Base-by-base conservation (phyloP, 2,797 vertebrate genomes). In the Botia kubotai region DNA sequence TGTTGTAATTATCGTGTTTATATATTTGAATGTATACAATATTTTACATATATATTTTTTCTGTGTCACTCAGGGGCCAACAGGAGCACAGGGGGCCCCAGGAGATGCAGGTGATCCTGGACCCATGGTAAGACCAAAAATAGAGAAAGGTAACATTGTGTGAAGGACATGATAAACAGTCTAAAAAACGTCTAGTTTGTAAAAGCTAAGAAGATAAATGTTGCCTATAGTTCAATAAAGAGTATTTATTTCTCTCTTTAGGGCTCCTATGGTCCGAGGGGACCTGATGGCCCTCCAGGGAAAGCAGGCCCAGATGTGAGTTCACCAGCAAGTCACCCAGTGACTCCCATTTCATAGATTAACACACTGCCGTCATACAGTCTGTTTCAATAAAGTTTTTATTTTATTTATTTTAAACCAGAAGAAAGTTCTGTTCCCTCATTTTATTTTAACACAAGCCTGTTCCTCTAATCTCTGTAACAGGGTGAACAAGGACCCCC, bases 231-330 rank as follows among this genome's bases (percentile, higher is more conserved):
- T 52, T 8, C 80, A 75, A 7, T 72, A 23, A 78, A 2, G 6
- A 55, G 1, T 10, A 62, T n/a, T 8, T 19, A 23, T 76, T 63
- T 65, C 29, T 46, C n/a, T 80, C 82, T n/a, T n/a, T 87, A 99
- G 98, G 98, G 98, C 52, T 90, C 95, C 75, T 55, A 88, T 36
- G 98, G 98, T 86, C 89, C 94, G 68, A 94, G 98, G 82, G 98
- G 98, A 60, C 97, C 96, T 52, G 96, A 98, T n/a, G 98, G 98
- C 43, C 92, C 94, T 72, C 70, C 91, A n/a, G 98, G 98, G 85
- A 99, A 97, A 92, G 65, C 96, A 71, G 98, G 98, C 74, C 85
- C 89, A 91, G 98, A 99, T 90, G 98, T 99, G 91, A 93, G 97
- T 92, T 60, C 10, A 48, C 8, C 29, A 43, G 55, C 17, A 63